A percentile compares a stretch with the other conserved stretches of the same genome.
Evolutionary conservation across 2,888 invertebrate genomes (phyloP).

Genomic region (Tipula unca): DNA sequence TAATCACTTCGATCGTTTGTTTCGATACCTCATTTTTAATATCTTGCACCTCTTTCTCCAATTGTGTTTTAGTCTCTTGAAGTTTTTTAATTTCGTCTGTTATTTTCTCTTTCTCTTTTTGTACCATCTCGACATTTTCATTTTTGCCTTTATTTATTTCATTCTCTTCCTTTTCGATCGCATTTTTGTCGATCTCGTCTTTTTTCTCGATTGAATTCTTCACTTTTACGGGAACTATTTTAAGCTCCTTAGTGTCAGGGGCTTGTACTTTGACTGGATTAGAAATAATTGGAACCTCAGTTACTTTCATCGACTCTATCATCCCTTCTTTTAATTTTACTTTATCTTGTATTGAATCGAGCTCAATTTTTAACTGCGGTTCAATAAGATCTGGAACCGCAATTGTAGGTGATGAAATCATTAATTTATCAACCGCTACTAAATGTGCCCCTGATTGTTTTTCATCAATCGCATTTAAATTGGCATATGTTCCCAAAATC

Average conservation of each 20-base stretch:
- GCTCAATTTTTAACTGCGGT: not conserved
- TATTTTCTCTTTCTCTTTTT: conserved; percentile 30
- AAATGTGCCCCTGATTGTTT: conserved; percentile 37
- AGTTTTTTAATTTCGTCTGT: conserved; percentile 37
- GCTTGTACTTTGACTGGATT: not conserved
- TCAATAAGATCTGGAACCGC: conserved; percentile 31
- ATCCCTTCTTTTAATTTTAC: not conserved
- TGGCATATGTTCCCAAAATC: conserved; percentile 85
- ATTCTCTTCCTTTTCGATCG: conserved; percentile 29
- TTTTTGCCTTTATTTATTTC: conserved; percentile 30
- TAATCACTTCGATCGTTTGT: conserved; percentile 32
- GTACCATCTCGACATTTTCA: conserved; percentile 30
- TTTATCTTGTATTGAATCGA: conserved; percentile 29
- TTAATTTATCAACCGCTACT: conserved; percentile 25
- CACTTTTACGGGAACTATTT: conserved; percentile 33
- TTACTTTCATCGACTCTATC: not conserved
- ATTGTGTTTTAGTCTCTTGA: conserved; percentile 35
- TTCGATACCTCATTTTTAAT: conserved; percentile 41
- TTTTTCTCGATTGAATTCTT: conserved; percentile 26
- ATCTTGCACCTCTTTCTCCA: conserved; percentile 42
- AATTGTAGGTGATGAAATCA: conserved; percentile 24
- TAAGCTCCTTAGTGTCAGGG: not conserved
- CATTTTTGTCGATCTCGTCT: conserved; percentile 27
- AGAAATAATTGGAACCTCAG: not conserved
- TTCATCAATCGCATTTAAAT: conserved; percentile 64